Percentiles rank a stretch among this genome's conserved stretches.
Conservation (phyloP, 2,113 vertebrate genomes). For the Dissostichus mawsoni region DNA sequence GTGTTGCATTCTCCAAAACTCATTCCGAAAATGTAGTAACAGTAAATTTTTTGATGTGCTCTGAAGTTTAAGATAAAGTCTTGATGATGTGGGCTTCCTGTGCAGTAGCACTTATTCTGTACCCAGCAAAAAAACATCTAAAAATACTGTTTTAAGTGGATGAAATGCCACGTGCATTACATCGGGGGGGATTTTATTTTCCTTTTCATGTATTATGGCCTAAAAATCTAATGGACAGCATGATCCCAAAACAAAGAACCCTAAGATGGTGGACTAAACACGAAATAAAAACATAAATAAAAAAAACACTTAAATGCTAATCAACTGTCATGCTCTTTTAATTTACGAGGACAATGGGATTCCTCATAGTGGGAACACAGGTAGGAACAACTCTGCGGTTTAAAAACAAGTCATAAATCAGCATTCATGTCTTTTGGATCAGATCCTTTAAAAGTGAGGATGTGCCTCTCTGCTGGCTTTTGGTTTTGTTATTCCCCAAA, state of each 20-base stretch:
- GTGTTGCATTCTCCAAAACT: constrained; percentile 4
- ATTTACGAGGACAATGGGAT: too few relatives aligned
- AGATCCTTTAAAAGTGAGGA: not conserved
- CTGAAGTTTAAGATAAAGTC: not conserved
- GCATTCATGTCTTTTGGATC: not conserved
- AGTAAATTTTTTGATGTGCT: constrained; percentile 24
- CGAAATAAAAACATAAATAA: too few relatives aligned
- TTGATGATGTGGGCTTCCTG: not conserved
- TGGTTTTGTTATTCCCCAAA: not conserved
- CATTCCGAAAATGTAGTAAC: not conserved
- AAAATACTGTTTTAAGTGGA: constrained; percentile 4
- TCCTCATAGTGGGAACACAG: too few relatives aligned
- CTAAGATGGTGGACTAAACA: not conserved
- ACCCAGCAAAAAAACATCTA: not conserved
- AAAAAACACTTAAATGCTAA: too few relatives aligned
- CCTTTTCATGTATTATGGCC: not conserved
- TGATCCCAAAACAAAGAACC: not conserved
- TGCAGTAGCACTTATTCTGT: not conserved
- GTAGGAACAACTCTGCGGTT: too few relatives aligned
- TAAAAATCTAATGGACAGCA: too few relatives aligned
- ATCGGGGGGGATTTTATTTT: not conserved
- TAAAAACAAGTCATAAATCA: too few relatives aligned
- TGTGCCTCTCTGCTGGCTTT: not conserved
- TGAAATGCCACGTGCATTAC: not conserved
- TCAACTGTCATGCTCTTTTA: too few relatives aligned